Evolutionary conservation across 2,113 vertebrate genomes (phyloP).

Genomic region (Onychostoma macrolepis): DNA sequence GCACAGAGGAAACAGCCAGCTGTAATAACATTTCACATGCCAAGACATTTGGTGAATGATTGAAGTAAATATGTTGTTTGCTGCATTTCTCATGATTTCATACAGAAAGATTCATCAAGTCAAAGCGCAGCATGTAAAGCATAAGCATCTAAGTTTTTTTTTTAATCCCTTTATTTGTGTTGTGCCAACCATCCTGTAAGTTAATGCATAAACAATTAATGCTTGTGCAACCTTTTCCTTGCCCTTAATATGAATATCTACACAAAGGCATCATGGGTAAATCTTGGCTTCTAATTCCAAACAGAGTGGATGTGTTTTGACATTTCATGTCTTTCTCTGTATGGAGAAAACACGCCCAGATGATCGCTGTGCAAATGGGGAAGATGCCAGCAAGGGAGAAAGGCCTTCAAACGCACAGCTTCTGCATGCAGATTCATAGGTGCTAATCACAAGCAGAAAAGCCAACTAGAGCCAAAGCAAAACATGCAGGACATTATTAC

Average conservation of each 20-base stretch:
- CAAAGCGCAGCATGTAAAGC: background rate
- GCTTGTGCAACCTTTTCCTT: background rate
- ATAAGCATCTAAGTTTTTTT: background rate
- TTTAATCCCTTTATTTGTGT: background rate
- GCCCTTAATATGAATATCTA: background rate
- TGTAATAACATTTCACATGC: conserved; percentile 41
- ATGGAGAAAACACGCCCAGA: conserved; percentile 43
- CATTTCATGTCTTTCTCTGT: conserved; percentile 42
- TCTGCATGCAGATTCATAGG: conserved; percentile 27
- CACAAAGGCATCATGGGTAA: conserved; percentile 41
- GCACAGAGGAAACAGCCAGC: conserved; percentile 15
- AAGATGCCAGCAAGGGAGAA: background rate
- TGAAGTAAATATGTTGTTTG: conserved; percentile 4
- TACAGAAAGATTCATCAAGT: background rate
- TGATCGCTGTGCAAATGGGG: conserved; percentile 41
- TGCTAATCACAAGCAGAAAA: conserved; percentile 11
- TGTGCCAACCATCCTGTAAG: background rate
- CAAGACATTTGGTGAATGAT: conserved; percentile 7
- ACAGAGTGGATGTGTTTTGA: conserved; percentile 35
- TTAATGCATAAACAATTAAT: background rate
- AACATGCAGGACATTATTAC: background rate
- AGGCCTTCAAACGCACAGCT: conserved; percentile 8
- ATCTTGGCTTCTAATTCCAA: conserved; percentile 47
- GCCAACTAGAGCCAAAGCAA: background rate
- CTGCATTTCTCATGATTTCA: conserved; percentile 4